Evolutionary conservation across 2,113 vertebrate species (phyloP), one percentile per base, ranked within the genome.

Genomic region (Geothlypis trichas): DNA sequence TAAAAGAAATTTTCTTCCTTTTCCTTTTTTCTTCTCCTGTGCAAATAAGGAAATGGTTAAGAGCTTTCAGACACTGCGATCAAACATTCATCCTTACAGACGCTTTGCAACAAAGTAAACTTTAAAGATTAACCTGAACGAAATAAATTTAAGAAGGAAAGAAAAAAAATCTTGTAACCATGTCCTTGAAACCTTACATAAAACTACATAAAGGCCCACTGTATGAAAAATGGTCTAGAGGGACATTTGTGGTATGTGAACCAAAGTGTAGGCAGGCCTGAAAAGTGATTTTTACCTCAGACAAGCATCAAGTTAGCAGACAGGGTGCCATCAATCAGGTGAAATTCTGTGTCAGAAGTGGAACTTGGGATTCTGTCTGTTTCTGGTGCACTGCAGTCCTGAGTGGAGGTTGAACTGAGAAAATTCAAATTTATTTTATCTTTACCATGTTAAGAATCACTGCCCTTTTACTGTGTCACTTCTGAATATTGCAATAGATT

Each of bases 261-360:
- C 90, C 41, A 55, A 94, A 90, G 93, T 96, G 88, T n/a, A 87
- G 71, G 67, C 67, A 9, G 59, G 84, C 62, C 51, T 88, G 68
- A 93, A 91, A 95, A 96, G 87, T 85, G 78, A 93, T 72, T 97
- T 97, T 96, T 96, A 93, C 93, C 90, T 79, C 92, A 81, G 95
- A 97, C 90, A 94, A 94, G 54, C 74, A 97, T 93, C 85, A 72
- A 59, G 73, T 93, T 83, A 84, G 79, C 67, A 66, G 91, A 77
- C 65, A 44, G 23, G 10, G 86, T 97, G 90, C 75, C 84, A 95
- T 91, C 90, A 96, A 44, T 94, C 74, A 93, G 87, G 82, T 96
- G 93, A 90, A 97, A 96, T 96, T 96, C 95, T 74, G 26, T 74
- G 88, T 96, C 68, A 95, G 76, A 97, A 96, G 51, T n/a, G 69